phyloP scores from a whole-genome alignment of 2,113 vertebrate genomes.

The Nanger granti region DNA sequence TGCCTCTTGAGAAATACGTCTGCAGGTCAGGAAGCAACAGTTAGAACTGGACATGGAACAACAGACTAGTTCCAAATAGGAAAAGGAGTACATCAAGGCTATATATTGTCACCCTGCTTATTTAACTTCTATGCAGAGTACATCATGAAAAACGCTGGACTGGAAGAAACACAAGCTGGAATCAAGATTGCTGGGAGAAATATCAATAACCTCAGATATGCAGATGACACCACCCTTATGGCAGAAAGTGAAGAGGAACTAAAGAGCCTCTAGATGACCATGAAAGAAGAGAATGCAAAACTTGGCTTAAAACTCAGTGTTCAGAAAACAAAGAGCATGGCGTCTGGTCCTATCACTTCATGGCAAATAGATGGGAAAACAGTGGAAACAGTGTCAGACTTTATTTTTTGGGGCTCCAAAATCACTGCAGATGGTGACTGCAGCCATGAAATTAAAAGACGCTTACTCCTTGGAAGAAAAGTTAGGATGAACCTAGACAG shows the following conservation, averaged over 20 bases:
- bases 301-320: background rate
- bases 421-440: background rate
- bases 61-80: background rate
- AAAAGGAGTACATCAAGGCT: background rate
- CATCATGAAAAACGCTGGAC: rapidly evolving
- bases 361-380: background rate
- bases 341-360: background rate
- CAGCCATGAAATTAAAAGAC: background rate
- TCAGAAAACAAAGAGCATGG: background rate
- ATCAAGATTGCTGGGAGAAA: background rate
- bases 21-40: background rate
- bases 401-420: rapidly evolving
- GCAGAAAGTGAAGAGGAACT: background rate
- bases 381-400: background rate
- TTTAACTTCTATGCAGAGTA: background rate
- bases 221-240: background rate
- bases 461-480: background rate
- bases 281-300: background rate
- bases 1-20: background rate
- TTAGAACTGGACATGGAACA: background rate
- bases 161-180: background rate
- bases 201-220: background rate
- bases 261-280: background rate
- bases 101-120: background rate
- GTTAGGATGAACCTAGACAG: background rate